Percentiles rank a stretch among this genome's conserved stretches.
Evolutionary conservation across 2,888 invertebrate species (phyloP).

Genomic region (Aphidius colemani): DNA sequence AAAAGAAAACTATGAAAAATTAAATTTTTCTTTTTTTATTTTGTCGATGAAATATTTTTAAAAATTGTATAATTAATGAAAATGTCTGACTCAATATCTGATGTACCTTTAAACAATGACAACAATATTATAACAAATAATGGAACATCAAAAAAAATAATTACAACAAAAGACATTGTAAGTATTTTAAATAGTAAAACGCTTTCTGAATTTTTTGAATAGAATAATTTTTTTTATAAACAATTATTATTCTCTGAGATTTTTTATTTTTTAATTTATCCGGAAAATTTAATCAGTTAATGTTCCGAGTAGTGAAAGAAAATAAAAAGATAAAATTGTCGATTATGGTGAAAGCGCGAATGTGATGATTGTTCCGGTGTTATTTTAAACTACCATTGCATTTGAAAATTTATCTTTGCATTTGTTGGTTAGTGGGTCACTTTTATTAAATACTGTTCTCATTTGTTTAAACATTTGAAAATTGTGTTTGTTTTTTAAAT

Average conservation of each 20-base stretch:
- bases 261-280: conserved; percentile 5
- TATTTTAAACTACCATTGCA: conserved; percentile 20
- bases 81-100: conserved; percentile 35
- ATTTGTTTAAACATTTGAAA: not conserved
- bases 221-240: not conserved
- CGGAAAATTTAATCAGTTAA: conserved; percentile 6
- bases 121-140: conserved; percentile 31
- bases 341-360: conserved; percentile 33
- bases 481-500: no score
- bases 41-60: not conserved
- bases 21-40: not conserved
- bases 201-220: conserved; percentile 10
- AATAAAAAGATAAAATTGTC: not conserved
- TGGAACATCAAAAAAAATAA: conserved; percentile 28
- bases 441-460: conserved; percentile 27
- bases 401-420: conserved; percentile 20
- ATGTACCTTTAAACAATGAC: conserved; percentile 30
- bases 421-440: conserved; percentile 39
- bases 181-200: conserved; percentile 26
- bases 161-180: conserved; percentile 35
- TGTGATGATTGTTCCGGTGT: conserved; percentile 30
- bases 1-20: not conserved
- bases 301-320: not conserved
- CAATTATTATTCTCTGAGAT: not conserved
- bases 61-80: not conserved